phyloP scores from a whole-genome alignment of 2,888 invertebrate genomes.

The Rapana venosa region DNA sequence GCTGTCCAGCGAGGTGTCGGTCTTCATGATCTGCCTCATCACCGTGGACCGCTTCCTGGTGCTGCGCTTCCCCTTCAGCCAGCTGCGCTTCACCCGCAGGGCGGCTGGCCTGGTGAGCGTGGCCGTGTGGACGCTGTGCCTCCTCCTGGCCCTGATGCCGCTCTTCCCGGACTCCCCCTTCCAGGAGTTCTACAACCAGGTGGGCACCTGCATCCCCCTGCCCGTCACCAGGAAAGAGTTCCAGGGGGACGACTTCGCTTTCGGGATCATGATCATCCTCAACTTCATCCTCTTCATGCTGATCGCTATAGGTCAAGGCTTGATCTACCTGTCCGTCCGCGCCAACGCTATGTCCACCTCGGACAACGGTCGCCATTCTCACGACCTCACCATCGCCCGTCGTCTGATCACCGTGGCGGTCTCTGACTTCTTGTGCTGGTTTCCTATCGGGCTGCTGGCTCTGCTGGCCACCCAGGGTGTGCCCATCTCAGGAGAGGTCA shows the following conservation, averaged over 20 bases:
- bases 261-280: slow-evolving; percentile 12
- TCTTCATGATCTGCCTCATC: slow-evolving; percentile 18
- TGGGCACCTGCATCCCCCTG: slow-evolving; percentile 9
- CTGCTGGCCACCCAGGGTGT: slow-evolving; percentile 6
- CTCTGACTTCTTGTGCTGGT: slow-evolving; percentile 10
- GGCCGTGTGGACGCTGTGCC: background rate
- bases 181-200: slow-evolving; percentile 25
- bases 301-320: background rate
- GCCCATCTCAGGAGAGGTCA: slow-evolving; percentile 11
- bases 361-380: background rate
- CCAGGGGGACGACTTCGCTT: background rate
- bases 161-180: background rate
- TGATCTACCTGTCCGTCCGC: background rate
- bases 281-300: slow-evolving; percentile 17
- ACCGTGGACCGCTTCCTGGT: background rate
- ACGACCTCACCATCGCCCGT: background rate
- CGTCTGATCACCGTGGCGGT: slow-evolving; percentile 6
- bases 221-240: background rate
- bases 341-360: background rate
- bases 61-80: slow-evolving; percentile 23
- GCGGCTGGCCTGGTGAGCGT: background rate
- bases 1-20: background rate
- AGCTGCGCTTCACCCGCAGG: background rate
- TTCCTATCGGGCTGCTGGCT: background rate
- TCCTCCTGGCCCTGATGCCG: background rate